Percentiles rank a stretch among this genome's conserved stretches.
These are phyloP conservation scores for Cordylochernes scorpioides DNA, from an alignment of 2,888 invertebrate species.

Conservation along the genomic window DNA sequence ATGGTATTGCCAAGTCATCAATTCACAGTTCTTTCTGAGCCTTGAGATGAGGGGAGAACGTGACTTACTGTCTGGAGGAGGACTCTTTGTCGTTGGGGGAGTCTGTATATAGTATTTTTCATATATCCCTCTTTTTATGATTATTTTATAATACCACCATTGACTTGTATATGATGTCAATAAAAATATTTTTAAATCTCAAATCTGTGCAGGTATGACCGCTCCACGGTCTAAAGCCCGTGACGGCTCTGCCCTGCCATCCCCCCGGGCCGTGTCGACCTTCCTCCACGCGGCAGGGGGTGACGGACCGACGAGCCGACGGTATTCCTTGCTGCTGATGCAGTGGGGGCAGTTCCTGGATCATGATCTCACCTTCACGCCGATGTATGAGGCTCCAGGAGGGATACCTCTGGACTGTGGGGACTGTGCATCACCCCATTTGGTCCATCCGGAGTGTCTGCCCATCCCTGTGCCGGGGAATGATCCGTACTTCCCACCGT, in stretches of 20 bases:
- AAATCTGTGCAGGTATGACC: slow-evolving; percentile 34
- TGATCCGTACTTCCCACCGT: slow-evolving; percentile 58
- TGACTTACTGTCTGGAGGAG: too few species aligned
- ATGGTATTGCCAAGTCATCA: too few species aligned
- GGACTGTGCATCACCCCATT: slow-evolving; percentile 55
- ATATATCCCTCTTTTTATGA: too few species aligned
- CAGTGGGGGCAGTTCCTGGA: slow-evolving; percentile 77
- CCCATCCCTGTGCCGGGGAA: slow-evolving; percentile 66
- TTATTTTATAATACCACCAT: too few species aligned
- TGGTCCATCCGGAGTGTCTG: slow-evolving; percentile 75
- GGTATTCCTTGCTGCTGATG: slow-evolving; percentile 76
- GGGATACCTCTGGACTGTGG: slow-evolving; percentile 70
- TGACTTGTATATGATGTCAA: too few species aligned
- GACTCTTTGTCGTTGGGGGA: too few species aligned
- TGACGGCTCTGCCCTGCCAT: slow-evolving; percentile 48
- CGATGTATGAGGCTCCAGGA: slow-evolving; percentile 33
- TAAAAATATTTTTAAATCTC: too few species aligned
- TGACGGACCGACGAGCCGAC: slow-evolving; percentile 58
- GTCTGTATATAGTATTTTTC: too few species aligned
- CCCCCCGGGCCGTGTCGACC: slow-evolving; percentile 57
- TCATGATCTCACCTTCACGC: slow-evolving; percentile 80
- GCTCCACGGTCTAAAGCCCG: slow-evolving; percentile 44
- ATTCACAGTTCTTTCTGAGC: too few species aligned
- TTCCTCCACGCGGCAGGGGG: slow-evolving; percentile 69
- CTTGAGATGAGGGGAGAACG: too few species aligned